These are phyloP conservation scores for Elysia chlorotica DNA, from an alignment of 1,140 invertebrate species.

Conservation along the genomic window DNA sequence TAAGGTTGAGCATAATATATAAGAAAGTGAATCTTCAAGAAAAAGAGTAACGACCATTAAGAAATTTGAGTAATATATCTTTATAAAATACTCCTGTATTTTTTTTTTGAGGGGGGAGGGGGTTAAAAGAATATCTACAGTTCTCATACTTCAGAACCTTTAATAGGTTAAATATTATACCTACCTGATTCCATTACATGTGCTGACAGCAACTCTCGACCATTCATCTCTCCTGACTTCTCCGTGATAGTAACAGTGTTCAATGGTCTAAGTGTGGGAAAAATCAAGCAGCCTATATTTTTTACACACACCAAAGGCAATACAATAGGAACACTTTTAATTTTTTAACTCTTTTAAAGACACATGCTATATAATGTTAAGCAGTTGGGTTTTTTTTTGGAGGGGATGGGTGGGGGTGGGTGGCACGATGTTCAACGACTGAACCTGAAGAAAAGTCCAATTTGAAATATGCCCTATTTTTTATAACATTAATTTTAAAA, in stretches of 20 bases:
- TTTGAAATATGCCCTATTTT: no score
- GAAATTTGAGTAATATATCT: background rate
- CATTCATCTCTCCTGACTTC: slow-evolving; percentile 94
- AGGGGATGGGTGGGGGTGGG: no score
- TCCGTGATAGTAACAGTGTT: slow-evolving; percentile 95
- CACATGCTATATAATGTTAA: background rate
- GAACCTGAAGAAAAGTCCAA: no score
- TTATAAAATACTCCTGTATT: background rate
- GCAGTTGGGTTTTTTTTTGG: background rate
- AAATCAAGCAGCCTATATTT: no score
- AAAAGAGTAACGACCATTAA: background rate
- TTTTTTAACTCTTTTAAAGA: background rate
- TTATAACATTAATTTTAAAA: background rate
- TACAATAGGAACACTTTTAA: background rate
- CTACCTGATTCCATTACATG: slow-evolving; percentile 86
- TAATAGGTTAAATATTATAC: no score
- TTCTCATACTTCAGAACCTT: no score
- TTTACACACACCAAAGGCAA: no score
- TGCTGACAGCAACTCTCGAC: slow-evolving; percentile 94
- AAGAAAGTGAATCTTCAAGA: background rate
- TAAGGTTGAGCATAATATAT: background rate
- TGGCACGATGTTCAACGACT: no score
- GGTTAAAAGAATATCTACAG: background rate
- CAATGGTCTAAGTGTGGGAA: no score
- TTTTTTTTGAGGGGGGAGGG: background rate